Percentiles rank a stretch among this genome's conserved stretches.
Evolutionary conservation across 2,888 invertebrate genomes (phyloP).

Genomic region (Tribolium freemani): DNA sequence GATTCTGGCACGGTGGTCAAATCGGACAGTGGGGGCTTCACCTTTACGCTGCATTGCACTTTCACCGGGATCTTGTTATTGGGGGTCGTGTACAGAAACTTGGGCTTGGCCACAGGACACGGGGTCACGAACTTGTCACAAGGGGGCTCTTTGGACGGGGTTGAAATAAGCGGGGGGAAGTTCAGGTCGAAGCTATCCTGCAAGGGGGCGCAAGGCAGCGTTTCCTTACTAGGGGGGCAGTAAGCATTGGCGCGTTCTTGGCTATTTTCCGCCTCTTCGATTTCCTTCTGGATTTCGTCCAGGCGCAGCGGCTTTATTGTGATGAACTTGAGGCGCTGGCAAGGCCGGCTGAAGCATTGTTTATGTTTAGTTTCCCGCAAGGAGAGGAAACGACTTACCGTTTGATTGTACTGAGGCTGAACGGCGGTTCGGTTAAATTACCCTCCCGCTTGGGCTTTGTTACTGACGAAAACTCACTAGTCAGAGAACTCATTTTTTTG

Average conservation of each 20-base stretch:
- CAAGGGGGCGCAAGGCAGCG: not conserved
- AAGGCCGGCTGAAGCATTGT: not conserved
- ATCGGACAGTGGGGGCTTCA: slow-evolving; percentile 39
- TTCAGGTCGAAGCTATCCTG: slow-evolving; percentile 52
- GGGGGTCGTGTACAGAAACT: slow-evolving; percentile 5
- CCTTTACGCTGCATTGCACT: slow-evolving; percentile 44
- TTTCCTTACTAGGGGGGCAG: not conserved
- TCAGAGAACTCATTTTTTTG: slow-evolving; percentile 9
- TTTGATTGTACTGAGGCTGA: slow-evolving; percentile 18
- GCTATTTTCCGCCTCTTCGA: slow-evolving; percentile 10
- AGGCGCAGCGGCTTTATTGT: slow-evolving; percentile 18
- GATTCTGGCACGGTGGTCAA: slow-evolving; percentile 8
- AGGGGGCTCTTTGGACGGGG: slow-evolving; percentile 30
- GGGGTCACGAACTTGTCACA: slow-evolving; percentile 6
- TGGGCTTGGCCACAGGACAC: not conserved
- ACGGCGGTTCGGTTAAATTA: not conserved
- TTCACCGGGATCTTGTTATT: slow-evolving; percentile 38
- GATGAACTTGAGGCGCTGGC: slow-evolving; percentile 15
- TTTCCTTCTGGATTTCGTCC: slow-evolving; percentile 21
- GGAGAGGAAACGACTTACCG: not conserved
- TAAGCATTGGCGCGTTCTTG: not conserved
- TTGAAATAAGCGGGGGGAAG: slow-evolving; percentile 46
- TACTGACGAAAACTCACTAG: not conserved
- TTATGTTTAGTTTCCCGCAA: not conserved
- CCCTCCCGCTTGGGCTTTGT: not conserved